Evolutionary conservation across 2,113 vertebrate genomes (phyloP), one percentile per base, ranked within the genome.

Genomic region (Poicephalus meyeri): DNA sequence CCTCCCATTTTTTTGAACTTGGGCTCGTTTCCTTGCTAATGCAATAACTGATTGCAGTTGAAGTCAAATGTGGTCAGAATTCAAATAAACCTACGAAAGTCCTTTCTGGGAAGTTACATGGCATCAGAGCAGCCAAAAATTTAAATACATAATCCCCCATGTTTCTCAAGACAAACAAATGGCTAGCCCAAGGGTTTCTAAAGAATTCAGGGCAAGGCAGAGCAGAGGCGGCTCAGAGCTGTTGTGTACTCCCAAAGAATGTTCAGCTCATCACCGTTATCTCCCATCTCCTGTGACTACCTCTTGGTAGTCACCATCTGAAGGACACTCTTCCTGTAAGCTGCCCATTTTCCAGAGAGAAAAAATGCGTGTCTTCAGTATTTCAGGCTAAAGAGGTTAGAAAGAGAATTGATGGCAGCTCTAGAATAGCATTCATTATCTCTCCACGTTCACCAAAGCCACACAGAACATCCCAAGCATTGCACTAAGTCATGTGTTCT

Each of bases 51-150:
- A 94, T 85, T 82, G 63, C 77, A 81, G 46, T 69, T 88, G 83
- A 85, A 85, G 63, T 47, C 52, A 72, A 70, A 58, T 2, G 2
- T 2, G 31, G 76, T 95, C 69, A 93, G 68, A 91, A 89, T 64
- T 91, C 69, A 95, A 96, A 94, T 56, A 95, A 95, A 88, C 16
- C 13, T 66, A 72, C 17, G 90, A 91, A 93, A 69, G 18, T 47
- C 25, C 28, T 53, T 97, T 96, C 85, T 95, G 95, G 82, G 82
- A 97, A 94, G 42, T 76, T 85, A 76, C 25, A 56, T 90, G 25
- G 49, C 70, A 82, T 33, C 1, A 2, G 37, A 91, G 11, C 0
- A 0, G 69, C 52, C 41, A 53, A 77, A 78, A 79, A 70, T 11
- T 55, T 68, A 66, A 91, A 96, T 71, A 82, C 26, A 28, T 77